Percentiles rank a stretch among this genome's conserved stretches.
Conservation (phyloP, 2,888 invertebrate species). For the Drosophila kanekoi region DNA sequence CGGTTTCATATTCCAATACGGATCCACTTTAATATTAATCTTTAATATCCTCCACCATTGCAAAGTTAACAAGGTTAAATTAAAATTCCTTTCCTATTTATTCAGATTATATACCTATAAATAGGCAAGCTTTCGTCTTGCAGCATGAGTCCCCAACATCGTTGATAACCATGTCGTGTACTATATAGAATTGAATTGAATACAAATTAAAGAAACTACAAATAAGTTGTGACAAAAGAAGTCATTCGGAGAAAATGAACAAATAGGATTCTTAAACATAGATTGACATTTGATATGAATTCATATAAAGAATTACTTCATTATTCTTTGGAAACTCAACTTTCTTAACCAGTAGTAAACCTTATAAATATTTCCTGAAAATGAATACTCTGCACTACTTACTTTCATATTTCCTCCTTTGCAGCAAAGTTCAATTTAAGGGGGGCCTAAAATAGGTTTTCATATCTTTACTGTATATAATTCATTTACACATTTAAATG, state of each 20-base stretch:
- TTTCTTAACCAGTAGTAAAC: too few relatives aligned
- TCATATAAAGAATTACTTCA: too few relatives aligned
- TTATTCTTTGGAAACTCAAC: too few relatives aligned
- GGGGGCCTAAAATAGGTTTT: background rate
- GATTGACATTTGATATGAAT: too few relatives aligned
- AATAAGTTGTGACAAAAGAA: background rate
- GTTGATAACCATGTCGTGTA: background rate
- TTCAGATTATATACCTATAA: conserved; percentile 3
- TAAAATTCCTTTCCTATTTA: background rate
- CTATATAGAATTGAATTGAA: background rate
- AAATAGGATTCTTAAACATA: too few relatives aligned
- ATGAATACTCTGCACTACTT: too few relatives aligned
- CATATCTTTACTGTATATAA: background rate
- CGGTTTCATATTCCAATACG: background rate
- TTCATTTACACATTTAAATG: background rate
- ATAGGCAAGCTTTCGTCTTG: background rate
- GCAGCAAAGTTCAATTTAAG: background rate
- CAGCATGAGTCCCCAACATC: conserved; percentile 7
- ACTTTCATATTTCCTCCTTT: too few relatives aligned
- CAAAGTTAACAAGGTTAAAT: background rate
- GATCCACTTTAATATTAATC: background rate
- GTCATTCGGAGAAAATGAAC: too few relatives aligned
- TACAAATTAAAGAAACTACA: background rate
- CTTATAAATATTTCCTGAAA: too few relatives aligned
- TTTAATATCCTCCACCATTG: conserved; percentile 4